These are phyloP conservation scores for Platysteira castanea DNA, from an alignment of 2,113 vertebrate genomes.

Conservation along the genomic window DNA sequence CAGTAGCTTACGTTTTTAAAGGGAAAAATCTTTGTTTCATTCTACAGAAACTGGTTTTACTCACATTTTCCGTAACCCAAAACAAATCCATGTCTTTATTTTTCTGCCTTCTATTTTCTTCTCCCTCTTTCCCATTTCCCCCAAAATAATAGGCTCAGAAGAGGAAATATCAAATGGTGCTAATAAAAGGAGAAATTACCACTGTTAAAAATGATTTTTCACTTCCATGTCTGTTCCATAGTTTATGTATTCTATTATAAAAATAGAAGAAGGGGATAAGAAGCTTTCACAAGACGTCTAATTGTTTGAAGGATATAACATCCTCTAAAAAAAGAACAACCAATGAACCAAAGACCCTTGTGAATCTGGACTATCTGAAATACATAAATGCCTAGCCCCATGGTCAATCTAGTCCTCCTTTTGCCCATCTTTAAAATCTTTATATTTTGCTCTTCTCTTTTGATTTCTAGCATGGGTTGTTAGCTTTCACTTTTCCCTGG, in stretches of 20 bases:
- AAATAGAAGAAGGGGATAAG: background rate
- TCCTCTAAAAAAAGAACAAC: background rate
- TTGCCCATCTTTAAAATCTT: background rate
- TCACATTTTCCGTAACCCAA: background rate
- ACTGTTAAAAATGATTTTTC: background rate
- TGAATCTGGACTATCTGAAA: background rate
- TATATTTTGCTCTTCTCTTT: background rate
- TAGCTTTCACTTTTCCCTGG: background rate
- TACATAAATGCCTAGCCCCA: background rate
- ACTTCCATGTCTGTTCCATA: background rate
- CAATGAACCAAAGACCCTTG: background rate
- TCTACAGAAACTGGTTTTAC: background rate
- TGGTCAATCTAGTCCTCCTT: background rate
- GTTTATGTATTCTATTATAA: background rate
- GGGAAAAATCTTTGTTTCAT: background rate
- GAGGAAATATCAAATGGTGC: background rate
- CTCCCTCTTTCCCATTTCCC: background rate
- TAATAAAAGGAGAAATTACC: background rate
- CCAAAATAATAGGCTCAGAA: background rate
- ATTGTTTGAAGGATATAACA: background rate
- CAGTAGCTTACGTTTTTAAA: background rate
- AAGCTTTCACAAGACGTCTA: background rate
- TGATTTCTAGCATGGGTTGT: background rate
- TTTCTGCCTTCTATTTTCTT: background rate
- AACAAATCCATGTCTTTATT: background rate